phyloP scores from a whole-genome alignment of 2,113 vertebrate genomes.

The Falcunculus frontatus region DNA sequence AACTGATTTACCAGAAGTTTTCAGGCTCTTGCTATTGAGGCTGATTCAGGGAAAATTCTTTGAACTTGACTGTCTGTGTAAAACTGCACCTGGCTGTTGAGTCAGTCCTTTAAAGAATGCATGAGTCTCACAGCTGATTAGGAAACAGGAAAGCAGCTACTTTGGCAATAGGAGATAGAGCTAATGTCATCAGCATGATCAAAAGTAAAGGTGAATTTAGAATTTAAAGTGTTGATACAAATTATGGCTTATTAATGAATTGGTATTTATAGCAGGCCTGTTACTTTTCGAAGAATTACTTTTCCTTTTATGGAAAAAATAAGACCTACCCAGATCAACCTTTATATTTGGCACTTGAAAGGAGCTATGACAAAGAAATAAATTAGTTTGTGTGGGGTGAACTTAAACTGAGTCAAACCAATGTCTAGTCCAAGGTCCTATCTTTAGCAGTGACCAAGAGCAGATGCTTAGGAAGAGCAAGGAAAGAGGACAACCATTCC shows the following conservation, averaged over 20 bases:
- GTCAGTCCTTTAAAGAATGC: constrained; percentile 83
- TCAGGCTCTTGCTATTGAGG: constrained; percentile 75
- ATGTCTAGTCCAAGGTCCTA: background rate
- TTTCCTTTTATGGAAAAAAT: background rate
- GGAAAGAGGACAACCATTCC: background rate
- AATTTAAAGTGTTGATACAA: background rate
- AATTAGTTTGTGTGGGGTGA: background rate
- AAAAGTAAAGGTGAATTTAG: constrained; percentile 70
- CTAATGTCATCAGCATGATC: constrained; percentile 87
- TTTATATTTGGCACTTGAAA: background rate
- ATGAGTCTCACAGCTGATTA: constrained; percentile 81
- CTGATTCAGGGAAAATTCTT: constrained; percentile 76
- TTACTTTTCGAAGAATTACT: background rate
- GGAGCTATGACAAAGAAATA: background rate
- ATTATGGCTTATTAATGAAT: background rate
- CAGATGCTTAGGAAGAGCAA: background rate
- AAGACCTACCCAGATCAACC: background rate
- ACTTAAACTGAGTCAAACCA: background rate
- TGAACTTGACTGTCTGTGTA: constrained; percentile 80
- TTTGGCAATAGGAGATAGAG: constrained; percentile 78
- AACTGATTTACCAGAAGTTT: background rate
- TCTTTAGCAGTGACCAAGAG: background rate
- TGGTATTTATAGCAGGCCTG: background rate
- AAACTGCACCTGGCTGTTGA: constrained; percentile 79
- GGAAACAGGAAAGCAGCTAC: constrained; percentile 75